phyloP scores from a whole-genome alignment of 2,888 invertebrate genomes.

The Ochropleura leucogaster region DNA sequence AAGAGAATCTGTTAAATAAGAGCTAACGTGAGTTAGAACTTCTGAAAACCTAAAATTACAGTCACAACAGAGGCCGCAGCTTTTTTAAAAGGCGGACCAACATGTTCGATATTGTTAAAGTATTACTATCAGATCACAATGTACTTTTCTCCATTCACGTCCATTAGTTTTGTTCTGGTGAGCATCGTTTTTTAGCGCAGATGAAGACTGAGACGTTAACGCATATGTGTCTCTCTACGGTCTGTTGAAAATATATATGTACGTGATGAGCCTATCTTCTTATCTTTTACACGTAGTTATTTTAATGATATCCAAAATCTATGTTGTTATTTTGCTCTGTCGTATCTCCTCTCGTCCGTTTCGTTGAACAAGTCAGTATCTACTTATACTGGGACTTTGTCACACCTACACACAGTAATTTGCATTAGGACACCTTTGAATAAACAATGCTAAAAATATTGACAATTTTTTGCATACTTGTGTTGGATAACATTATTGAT shows the following conservation, averaged over 20 bases:
- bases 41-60: not conserved
- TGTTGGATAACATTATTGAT: not conserved
- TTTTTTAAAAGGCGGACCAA: not conserved
- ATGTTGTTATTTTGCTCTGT: slow-evolving; percentile 15
- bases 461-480: slow-evolving; percentile 9
- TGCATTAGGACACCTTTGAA: not conserved
- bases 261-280: not conserved
- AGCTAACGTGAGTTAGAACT: not conserved
- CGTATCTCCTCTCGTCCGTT: slow-evolving; percentile 13
- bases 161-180: too few species aligned
- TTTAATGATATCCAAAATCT: not conserved
- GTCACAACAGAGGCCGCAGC: not conserved
- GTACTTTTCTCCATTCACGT: too few species aligned
- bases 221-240: not conserved
- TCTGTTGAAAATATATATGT: not conserved
- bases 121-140: too few species aligned
- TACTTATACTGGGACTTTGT: not conserved
- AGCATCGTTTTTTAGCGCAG: too few species aligned
- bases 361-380: not conserved
- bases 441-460: not conserved
- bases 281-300: not conserved
- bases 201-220: not conserved
- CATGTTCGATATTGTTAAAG: not conserved
- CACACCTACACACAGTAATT: not conserved
- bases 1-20: not conserved